Evolutionary conservation across 2,888 invertebrate genomes (phyloP), one percentile per base, ranked within the genome.

Genomic region (Thumatha senex): DNA sequence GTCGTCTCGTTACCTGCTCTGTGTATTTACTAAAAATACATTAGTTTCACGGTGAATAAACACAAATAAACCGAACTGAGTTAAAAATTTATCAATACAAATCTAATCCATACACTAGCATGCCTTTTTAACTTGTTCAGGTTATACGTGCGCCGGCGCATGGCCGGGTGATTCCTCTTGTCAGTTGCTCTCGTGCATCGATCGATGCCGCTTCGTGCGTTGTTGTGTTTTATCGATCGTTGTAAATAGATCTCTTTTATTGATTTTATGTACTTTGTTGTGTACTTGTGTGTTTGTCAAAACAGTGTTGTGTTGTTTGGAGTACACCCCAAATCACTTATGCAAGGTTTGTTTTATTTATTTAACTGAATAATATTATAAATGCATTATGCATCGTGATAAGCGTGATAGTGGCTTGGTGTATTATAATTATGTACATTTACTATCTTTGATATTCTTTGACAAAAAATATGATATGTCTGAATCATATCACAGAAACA

Each of bases 21-120:
- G 74, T 74, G 74, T 82, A 82, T 83, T 82, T 78, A 84, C 88
- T 88, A 89, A 86, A 90, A 90, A 89, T 89, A 90, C 84, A 80
- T 80, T 75, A 73, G 77, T 77, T 83, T 78, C 80, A 86, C 82
- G 83, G 79, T 82, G 86, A 80, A 88, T 86, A 89, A 88, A 89
- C 86, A 88, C 64, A 60, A 58, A 48, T 48, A 44, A 52, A 78
- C 5, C 59, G 73, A 18, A 46, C 63, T 52, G 50, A 58, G 56
- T 76, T 48, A 40, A 67, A 66, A 63, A 24, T 29, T 29, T 31
- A 18, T 35, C 38, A 46, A 45, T 39, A 40, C 38, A 18, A 49
- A 44, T 41, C 48, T 12, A 46, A 53, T 45, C 56, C 36, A 36
- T 57, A 51, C 52, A 60, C 48, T 8, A 9, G 10, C 43, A 31